Evolutionary conservation across 2,888 invertebrate genomes (phyloP).

Genomic region (Ennomos fuscantarius): DNA sequence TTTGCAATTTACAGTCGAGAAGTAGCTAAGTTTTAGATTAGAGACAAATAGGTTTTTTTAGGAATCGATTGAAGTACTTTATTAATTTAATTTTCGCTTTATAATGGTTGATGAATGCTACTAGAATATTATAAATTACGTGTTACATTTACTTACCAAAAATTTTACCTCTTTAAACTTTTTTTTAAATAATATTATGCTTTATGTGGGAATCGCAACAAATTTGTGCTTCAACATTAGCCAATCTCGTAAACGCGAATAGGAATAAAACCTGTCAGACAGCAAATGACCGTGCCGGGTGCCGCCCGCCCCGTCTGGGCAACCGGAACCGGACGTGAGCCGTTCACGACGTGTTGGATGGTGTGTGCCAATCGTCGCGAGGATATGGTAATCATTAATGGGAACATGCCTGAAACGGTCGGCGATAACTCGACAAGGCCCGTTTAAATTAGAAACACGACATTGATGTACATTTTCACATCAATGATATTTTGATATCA

Average conservation of each 20-base stretch:
- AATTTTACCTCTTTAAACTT: no score
- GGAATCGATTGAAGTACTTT: no score
- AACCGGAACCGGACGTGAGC: slow-evolving; percentile 19
- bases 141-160: no score
- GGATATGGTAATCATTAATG: slow-evolving; percentile 4
- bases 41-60: no score
- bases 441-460: neutral
- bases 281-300: slow-evolving; percentile 6
- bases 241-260: neutral
- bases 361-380: neutral
- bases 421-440: neutral
- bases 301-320: slow-evolving; percentile 9
- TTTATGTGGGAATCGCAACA: no score
- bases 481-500: neutral
- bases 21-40: no score
- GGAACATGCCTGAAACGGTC: neutral
- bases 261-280: slow-evolving; percentile 14
- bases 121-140: no score
- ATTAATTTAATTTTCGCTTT: no score
- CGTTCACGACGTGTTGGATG: neutral
- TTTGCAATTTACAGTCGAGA: no score
- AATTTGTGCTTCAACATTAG: no score
- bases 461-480: slow-evolving; percentile 6
- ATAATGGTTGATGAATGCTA: no score
- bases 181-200: no score